Percentiles rank a stretch among this genome's conserved stretches.
These are phyloP conservation scores for Elanoides forficatus DNA, from an alignment of 2,113 vertebrate species.

Conservation along the genomic window DNA sequence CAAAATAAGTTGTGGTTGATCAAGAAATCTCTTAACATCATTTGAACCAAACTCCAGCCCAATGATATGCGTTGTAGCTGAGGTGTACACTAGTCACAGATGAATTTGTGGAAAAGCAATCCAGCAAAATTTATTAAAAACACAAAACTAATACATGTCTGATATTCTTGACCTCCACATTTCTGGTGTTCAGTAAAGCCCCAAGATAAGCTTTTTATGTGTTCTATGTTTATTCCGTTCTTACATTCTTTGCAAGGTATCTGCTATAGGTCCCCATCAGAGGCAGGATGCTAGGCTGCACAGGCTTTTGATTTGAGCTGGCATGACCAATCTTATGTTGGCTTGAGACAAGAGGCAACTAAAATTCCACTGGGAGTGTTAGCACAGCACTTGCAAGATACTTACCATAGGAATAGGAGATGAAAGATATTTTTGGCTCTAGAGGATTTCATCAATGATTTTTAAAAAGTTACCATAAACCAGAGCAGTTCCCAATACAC, in stretches of 20 bases:
- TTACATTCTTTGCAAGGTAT: background rate
- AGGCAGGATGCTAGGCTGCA: background rate
- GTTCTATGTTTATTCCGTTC: background rate
- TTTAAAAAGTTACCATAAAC: background rate
- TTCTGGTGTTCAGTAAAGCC: background rate
- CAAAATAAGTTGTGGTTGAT: background rate
- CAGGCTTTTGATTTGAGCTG: background rate
- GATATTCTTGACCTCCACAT: background rate
- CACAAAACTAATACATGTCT: background rate
- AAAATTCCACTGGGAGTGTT: background rate
- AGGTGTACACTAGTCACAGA: background rate
- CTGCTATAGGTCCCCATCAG: rapidly evolving
- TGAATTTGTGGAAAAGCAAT: background rate
- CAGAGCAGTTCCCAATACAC: background rate
- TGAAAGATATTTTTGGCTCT: background rate
- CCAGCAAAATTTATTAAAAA: background rate
- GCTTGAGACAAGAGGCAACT: background rate
- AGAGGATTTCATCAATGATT: background rate
- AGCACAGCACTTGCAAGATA: background rate
- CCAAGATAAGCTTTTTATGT: background rate
- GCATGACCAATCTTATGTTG: background rate
- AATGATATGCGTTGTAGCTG: background rate
- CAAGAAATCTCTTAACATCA: background rate
- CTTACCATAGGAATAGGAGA: background rate
- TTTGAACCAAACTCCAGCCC: background rate